Base-by-base conservation (phyloP, 1,140 invertebrate species). In the Spodoptera frugiperda region DNA sequence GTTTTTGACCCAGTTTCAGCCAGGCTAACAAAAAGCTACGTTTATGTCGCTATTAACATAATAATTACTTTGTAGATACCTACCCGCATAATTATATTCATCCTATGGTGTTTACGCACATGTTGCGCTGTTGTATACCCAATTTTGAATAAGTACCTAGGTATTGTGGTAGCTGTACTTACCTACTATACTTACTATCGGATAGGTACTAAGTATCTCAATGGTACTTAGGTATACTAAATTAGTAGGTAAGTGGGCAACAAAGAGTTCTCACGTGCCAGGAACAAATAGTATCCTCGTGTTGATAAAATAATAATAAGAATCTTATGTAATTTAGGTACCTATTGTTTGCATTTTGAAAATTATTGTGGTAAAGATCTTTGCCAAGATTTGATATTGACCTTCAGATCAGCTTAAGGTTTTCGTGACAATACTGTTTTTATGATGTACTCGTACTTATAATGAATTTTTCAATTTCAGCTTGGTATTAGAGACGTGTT, bases 401-500 rank as follows among this genome's bases (percentile, higher is more conserved):
- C 68, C 53, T 72, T 57, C 49, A 21, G 6, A 15, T 17, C 5
- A 21, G 17, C 33, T 21, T 19, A 73, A 73, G 19, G 54, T 59
- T 48, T 33, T 48, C 17, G 15, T 57, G n/a, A 59, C 51, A 59
- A 71, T 44, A 44, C 14, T 46, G 21, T 54, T 67, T 30, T 3
- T 33, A 55, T 25, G n/a, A 10, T 44, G 19, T 12, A 57, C 17
- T 6, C 33, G 6, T 0, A 25, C 1, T 25, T 33, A 5, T 5
- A 39, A 39, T 39, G 33, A 39, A 17, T 6, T 19, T 53, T 51
- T 59, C 77, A 39, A 82, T 83, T 77, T 61, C 88, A 98, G 97
- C 83, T 97, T 57, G 97, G 97, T 14, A 96, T 97, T 65, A 94
- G 94, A 59, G 96, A 97, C 83, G 96, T 97, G 19, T 98, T 98